Base-by-base conservation (phyloP, 1,140 invertebrate species). In the Melitaea cinxia region DNA sequence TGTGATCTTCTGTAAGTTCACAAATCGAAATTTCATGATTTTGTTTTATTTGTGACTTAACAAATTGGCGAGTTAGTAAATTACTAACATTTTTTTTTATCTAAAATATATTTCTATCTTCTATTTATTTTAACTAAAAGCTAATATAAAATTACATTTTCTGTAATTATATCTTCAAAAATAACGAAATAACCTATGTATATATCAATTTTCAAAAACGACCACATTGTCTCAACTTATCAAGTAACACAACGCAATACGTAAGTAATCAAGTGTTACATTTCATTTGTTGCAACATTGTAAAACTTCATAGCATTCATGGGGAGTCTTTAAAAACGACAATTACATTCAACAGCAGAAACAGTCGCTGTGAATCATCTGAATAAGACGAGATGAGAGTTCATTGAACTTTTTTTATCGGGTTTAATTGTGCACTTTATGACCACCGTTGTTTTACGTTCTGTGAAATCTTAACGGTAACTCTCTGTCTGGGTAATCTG, bases 391-490 rank as follows among this genome's bases (percentile, higher is more conserved):
- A 19, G 39, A 45, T 45, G 39, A 0, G 42, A 17, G 42, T 17
- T 47, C 42, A 9, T 47, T 47, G 42, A 21, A 47, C 42, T 47
- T 7, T 17, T n/a, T n/a, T 47, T 47, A 47, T 47, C 37, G 37
- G 21, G 42, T 47, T n/a, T 47, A 47, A 47, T 47, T 47, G 42
- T 47, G 23, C 9, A 9, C 1, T 47, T 47, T 21, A 47, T 47
- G 21, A 45, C 17, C 17, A 5, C 42, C 10, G 42, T 23, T 57
- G 54, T 39, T 57, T 57, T 57, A 42, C 39, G 37, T 57, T 57
- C 37, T 57, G 54, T 30, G 54, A 57, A 57, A 57, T 57, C 19
- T 54, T 45, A 57, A 57, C 54, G 37, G 54, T 54, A 54, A 21
- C n/a, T 57, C 9, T 28, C 21, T 45, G 42, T 47, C 42, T 47